Evolutionary conservation across 2,797 vertebrate genomes (phyloP), one percentile per base, ranked within the genome.

Genomic region (Uromys caudimaculatus): DNA sequence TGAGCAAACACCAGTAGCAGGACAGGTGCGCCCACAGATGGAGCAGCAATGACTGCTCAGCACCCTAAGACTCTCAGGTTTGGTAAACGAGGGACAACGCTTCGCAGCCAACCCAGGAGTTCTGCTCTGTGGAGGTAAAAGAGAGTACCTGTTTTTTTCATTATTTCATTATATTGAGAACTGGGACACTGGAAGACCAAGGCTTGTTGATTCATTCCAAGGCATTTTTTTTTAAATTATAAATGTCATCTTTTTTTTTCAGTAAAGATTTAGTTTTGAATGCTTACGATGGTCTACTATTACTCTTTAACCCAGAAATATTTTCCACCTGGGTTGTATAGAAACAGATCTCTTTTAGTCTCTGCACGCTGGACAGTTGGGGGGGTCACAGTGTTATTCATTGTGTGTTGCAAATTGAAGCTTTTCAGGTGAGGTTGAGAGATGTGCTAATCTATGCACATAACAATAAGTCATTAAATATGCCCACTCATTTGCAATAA

Each of bases 211-310:
- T 73, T 93, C 54, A 60, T 83, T 56, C 54, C 41, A 67, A 78
- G 67, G 44, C 23, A 87, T 71, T 29, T 32, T n/a, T 67, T 27
- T 71, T 32, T 14, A 73, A 38, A 32, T 89, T 13, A 19, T 62
- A 84, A 62, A 38, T n/a, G 38, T 50, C 24, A 95, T 1, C 1
- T 10, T 60, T 92, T 92, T 41, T 23, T 93, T 92, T 89, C n/a
- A 0, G 0, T 41, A 29, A 52, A 75, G 23, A 24, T 75, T 78
- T 60, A 44, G 19, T 84, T 93, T 67, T n/a, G 38, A 78, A 62
- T 21, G 50, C 73, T 64, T 64, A 32, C 60, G 12, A 95, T 71
- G 13, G 4, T 23, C 35, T 35, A 71, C 3, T 13, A 32, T 6
- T 75, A 52, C 35, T 81, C 62, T 89, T 91, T 50, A 50, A 52